phyloP scores from a whole-genome alignment of 2,113 vertebrate species.

The Leuciscus idus region DNA sequence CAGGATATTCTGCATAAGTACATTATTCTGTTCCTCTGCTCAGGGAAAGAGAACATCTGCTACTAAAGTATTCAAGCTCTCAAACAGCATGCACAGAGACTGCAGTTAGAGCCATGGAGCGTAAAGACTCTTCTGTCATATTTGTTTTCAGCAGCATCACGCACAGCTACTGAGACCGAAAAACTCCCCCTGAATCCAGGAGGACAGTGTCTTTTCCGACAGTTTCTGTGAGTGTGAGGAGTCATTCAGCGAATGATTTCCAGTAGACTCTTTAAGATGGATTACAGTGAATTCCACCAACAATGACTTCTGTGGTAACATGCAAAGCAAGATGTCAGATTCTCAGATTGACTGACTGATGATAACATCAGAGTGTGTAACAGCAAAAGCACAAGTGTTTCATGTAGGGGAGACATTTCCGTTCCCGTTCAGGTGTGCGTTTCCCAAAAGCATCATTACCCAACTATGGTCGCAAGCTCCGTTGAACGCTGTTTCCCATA shows the following conservation, averaged over 20 bases:
- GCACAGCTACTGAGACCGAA: background rate
- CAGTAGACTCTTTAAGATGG: background rate
- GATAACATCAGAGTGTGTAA: constrained; percentile 13
- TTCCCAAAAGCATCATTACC: too few species aligned
- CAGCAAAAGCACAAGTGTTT: background rate
- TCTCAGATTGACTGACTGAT: background rate
- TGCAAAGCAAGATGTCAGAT: constrained; percentile 6
- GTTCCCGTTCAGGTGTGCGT: too few species aligned
- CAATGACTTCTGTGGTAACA: background rate
- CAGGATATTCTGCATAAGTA: constrained; percentile 4
- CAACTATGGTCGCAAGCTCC: too few species aligned
- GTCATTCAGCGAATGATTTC: background rate
- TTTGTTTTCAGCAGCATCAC: background rate
- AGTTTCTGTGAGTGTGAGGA: background rate
- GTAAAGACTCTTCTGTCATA: background rate
- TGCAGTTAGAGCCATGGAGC: background rate
- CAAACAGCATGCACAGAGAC: constrained; percentile 21
- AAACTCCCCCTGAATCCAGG: background rate
- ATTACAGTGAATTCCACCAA: background rate
- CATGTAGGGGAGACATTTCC: too few species aligned
- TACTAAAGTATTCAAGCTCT: constrained; percentile 22
- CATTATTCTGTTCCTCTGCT: background rate
- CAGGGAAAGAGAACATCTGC: constrained; percentile 13
- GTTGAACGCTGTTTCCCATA: background rate
- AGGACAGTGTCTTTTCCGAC: background rate